These are phyloP conservation scores for Paramisgurnus dabryanus DNA, from an alignment of 2,113 vertebrate species.

Conservation along the genomic window DNA sequence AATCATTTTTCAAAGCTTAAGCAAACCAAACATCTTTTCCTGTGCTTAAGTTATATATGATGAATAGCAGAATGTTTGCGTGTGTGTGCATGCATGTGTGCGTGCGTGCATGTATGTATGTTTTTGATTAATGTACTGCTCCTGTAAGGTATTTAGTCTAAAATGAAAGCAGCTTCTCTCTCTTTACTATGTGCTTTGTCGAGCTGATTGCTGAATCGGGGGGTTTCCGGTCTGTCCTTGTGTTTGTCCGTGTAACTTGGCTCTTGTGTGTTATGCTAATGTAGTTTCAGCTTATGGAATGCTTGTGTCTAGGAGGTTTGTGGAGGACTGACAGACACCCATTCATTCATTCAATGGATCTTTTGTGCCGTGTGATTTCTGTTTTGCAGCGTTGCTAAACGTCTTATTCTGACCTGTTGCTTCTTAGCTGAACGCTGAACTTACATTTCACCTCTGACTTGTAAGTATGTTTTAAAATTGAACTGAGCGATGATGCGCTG, in stretches of 20 bases:
- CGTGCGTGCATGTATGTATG: too few species aligned
- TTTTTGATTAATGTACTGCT: too few species aligned
- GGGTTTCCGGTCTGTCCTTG: not conserved
- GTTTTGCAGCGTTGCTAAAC: conserved; percentile 22
- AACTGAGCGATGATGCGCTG: too few species aligned
- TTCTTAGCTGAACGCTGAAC: too few species aligned
- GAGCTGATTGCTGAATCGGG: not conserved
- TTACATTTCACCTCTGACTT: too few species aligned
- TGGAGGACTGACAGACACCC: conserved; percentile 43
- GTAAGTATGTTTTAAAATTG: too few species aligned
- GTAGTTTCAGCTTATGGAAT: conserved; percentile 43
- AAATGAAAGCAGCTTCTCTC: too few species aligned
- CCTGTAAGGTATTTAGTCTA: too few species aligned
- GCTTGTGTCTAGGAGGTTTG: conserved; percentile 50
- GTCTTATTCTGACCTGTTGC: conserved; percentile 24
- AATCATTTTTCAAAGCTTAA: not conserved
- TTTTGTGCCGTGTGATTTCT: conserved; percentile 42
- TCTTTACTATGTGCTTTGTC: not conserved
- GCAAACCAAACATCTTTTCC: too few species aligned
- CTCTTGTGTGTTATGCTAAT: conserved; percentile 34
- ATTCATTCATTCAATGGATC: conserved; percentile 48
- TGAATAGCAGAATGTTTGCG: too few species aligned
- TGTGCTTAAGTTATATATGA: too few species aligned
- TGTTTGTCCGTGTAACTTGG: conserved; percentile 15
- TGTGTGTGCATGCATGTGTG: too few species aligned